These are phyloP conservation scores for Cremastobaeus sp. DNA, from an alignment of 2,888 invertebrate species.

Conservation along the genomic window DNA sequence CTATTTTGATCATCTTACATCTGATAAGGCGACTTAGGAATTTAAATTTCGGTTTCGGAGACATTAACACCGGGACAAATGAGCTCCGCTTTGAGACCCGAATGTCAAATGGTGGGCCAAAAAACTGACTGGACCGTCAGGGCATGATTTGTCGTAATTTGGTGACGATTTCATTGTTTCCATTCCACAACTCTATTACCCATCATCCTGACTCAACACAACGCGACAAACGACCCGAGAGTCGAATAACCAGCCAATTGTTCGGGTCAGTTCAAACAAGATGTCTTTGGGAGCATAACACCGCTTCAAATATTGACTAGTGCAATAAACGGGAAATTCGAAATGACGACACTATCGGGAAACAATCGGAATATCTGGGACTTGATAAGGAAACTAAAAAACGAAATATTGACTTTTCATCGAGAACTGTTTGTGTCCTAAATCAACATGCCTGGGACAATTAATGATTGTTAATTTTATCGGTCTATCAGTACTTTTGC, in stretches of 20 bases:
- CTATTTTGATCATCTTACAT: too few species aligned
- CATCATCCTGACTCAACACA: slow-evolving; percentile 38
- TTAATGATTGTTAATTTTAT: too few species aligned
- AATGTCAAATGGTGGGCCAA: slow-evolving; percentile 6
- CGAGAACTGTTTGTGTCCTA: too few species aligned
- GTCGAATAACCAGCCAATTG: slow-evolving; percentile 34
- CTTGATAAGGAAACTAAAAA: too few species aligned
- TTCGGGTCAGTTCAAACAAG: slow-evolving; percentile 2
- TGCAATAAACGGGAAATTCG: too few species aligned
- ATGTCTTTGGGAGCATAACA: too few species aligned
- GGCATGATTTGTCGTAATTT: not conserved
- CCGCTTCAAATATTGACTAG: too few species aligned
- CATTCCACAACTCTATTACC: slow-evolving; percentile 32
- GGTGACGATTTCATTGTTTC: slow-evolving; percentile 16
- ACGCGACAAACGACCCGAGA: slow-evolving; percentile 5
- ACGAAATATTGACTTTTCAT: too few species aligned
- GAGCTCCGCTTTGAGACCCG: not conserved
- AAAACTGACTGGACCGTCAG: not conserved
- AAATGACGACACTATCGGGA: too few species aligned
- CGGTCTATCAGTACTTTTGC: too few species aligned
- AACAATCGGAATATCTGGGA: too few species aligned
- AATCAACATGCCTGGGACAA: too few species aligned
- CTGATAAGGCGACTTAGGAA: slow-evolving; percentile 5
- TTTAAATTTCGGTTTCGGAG: not conserved
- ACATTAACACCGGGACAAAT: not conserved